Percentiles rank a stretch among this genome's conserved stretches.
phyloP scores from a whole-genome alignment of 1,140 invertebrate genomes.

The Zaprionus capensis region DNA sequence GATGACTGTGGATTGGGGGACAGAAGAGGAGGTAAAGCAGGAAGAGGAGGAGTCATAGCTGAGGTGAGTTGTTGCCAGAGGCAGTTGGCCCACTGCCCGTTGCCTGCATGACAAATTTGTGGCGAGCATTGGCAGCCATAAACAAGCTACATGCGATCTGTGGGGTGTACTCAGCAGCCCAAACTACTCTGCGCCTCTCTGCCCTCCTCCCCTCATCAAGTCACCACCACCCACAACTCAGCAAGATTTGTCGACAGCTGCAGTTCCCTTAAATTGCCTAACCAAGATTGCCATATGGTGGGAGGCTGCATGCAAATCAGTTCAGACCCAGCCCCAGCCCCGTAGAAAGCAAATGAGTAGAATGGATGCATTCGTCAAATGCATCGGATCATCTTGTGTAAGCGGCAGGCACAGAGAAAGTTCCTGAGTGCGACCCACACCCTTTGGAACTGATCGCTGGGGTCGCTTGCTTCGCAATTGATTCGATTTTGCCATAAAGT shows the following conservation, averaged over 20 bases:
- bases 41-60: neutral
- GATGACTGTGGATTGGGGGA: constrained; percentile 5
- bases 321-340: constrained; percentile 40
- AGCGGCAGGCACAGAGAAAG: constrained; percentile 41
- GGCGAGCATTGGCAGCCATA: constrained; percentile 57
- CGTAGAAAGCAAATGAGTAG: constrained; percentile 41
- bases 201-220: neutral
- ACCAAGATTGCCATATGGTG: constrained; percentile 32
- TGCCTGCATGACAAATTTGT: constrained; percentile 65
- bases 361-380: constrained; percentile 25
- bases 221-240: constrained; percentile 13
- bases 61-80: constrained; percentile 35
- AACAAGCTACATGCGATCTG: constrained; percentile 28
- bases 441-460: constrained; percentile 41
- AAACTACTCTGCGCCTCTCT: neutral
- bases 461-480: constrained; percentile 59
- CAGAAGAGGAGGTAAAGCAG: neutral
- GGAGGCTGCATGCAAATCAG: constrained; percentile 62
- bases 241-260: constrained; percentile 33
- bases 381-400: constrained; percentile 29
- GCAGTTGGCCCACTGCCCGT: constrained; percentile 64
- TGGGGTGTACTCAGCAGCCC: constrained; percentile 1
- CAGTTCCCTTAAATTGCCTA: constrained; percentile 19
- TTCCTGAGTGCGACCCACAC: constrained; percentile 32
- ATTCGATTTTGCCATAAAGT: constrained; percentile 75